Base-by-base conservation (phyloP, 1,140 invertebrate species). In the Heterodera carotae region DNA sequence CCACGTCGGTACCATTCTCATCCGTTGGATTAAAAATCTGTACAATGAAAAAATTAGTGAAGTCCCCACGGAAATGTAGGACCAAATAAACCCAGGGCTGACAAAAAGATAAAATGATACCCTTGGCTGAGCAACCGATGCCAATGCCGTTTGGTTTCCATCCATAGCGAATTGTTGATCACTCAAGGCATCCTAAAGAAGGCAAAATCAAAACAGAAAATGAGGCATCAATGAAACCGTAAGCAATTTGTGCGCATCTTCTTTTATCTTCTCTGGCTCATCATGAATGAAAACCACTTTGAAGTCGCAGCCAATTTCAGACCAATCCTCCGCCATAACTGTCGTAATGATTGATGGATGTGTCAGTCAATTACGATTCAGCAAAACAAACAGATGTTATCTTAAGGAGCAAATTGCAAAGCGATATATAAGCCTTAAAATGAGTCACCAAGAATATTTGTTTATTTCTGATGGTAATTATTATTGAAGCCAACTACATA, bases 251-350 rank as follows among this genome's bases (percentile, higher is more conserved):
- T 74, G 72, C 2, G 72, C 59, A 62, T 59, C 72, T 31, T 62
- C 62, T 10, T 31, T 31, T 34, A 74, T 59, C 8, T 74, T 15
- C n/a, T 74, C 64, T 22, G 72, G 64, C 18, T 74, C 33, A 59
- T 56, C 12, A 27, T 56, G 56, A 8, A 74, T 62, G 12, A 74
- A 74, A 29, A 74, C 56, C 27, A 74, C 29, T 74, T 74, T 74
- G 27, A 74, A 39, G 64, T 74, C 56, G 48, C 48, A 56, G 15
- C 48, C 48, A 12, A 43, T 43, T 22, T 56, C 48, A 15, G 48
- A 4, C 48, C 48, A 56, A 15, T 56, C 48, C 5, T 15, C 48
- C 18, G 48, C 18, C 48, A 56, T 56, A 43, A n/a, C n/a, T n/a
- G n/a, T n/a, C n/a, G n/a, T n/a, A n/a, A n/a, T n/a, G n/a, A n/a